Base-by-base conservation (phyloP, 2,797 vertebrate genomes). In the Austrolebias charrua region DNA sequence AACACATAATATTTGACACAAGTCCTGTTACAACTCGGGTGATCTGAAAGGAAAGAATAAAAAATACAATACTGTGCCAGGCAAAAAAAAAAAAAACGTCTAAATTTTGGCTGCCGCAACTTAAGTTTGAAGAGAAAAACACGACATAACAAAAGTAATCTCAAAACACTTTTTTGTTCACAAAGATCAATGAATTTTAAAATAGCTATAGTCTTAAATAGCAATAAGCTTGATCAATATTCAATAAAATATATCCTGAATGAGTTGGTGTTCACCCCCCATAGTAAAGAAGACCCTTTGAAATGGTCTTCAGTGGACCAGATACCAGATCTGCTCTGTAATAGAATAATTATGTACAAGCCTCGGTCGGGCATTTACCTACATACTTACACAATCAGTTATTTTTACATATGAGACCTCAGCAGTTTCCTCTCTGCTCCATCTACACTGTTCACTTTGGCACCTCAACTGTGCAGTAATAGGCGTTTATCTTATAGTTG, bases 11-110 rank as follows among this genome's bases (percentile, higher is more conserved):
- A 87, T 80, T 81, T 81, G 76, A 80, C 76, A 90, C 73, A 74
- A 81, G 53, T 80, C 80, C 75, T 76, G 74, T 75, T 85, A 85
- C 80, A 72, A 78, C 74, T 86, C 78, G 64, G 71, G 71, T 80
- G 74, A 87, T 80, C 71, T 73, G 79, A 73, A 66, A 75, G 76
- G 71, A 81, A 80, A 83, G 54, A 75, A 85, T 73, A 86, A 73
- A 48, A 88, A 88, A 86, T 83, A 82, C 85, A 88, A 88, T 82
- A 90, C 86, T 86, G 75, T 86, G 80, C 82, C 71, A 82, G 84
- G 81, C 75, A 84, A 87, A 35, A 3, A 33, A 33, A 33, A 33
- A 31, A 31, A 33, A 88, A 55, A 79, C 70, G 60, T 81, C 66
- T 61, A 70, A 79, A 64, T 69, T 84, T 85, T 86, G 80, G 81